Conservation (phyloP, 2,797 vertebrate genomes). For the Psittacula echo region DNA sequence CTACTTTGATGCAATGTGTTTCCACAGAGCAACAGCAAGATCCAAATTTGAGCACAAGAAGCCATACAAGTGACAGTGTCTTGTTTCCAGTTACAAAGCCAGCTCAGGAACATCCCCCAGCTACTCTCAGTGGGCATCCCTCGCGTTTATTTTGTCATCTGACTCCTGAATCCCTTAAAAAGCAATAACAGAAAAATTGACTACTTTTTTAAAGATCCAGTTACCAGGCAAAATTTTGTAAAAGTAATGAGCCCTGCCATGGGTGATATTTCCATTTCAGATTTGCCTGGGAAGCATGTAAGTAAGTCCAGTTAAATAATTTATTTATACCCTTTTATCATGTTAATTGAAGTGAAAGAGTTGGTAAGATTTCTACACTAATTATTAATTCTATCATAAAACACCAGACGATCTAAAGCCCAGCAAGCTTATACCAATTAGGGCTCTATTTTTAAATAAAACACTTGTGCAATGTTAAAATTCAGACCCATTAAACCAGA, state of each 20-base stretch:
- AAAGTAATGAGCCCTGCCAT: neutral
- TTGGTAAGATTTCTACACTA: neutral
- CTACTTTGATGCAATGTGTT: neutral
- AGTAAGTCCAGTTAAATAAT: neutral
- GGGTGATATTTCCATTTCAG: neutral
- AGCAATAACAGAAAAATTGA: neutral
- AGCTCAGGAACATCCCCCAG: neutral
- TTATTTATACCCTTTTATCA: neutral
- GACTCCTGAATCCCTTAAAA: neutral
- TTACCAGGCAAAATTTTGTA: neutral
- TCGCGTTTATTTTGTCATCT: neutral
- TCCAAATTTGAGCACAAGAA: neutral
- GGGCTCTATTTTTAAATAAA: neutral
- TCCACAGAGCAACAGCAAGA: neutral
- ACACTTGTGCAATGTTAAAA: neutral
- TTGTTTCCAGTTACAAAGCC: neutral
- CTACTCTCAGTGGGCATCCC: neutral
- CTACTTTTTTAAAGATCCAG: neutral
- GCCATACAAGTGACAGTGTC: neutral
- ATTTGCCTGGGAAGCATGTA: neutral
- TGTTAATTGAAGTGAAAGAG: neutral
- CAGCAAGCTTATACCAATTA: neutral
- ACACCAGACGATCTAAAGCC: neutral
- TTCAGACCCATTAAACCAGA: neutral
- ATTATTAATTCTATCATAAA: neutral